These are phyloP conservation scores for Troides oblongomaculatus DNA, from an alignment of 2,888 invertebrate species.

Conservation along the genomic window DNA sequence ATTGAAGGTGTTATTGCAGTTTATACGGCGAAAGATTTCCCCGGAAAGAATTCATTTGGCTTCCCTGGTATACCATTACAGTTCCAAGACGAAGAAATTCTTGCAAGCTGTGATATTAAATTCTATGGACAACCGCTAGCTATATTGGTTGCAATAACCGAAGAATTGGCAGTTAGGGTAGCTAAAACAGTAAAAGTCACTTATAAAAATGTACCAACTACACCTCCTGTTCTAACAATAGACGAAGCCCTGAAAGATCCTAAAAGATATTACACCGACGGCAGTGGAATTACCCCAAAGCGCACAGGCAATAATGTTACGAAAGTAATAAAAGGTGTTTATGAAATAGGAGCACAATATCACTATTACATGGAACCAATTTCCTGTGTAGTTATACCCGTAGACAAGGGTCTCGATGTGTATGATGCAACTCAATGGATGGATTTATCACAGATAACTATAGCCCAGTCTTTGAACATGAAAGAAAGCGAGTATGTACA, in stretches of 20 bases:
- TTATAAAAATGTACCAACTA: constrained; percentile 64
- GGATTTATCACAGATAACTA: constrained; percentile 79
- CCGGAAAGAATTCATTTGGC: constrained; percentile 82
- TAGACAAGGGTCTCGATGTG: constrained; percentile 84
- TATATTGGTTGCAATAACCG: constrained; percentile 82
- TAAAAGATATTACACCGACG: constrained; percentile 45
- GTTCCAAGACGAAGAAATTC: constrained; percentile 71
- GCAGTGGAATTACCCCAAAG: constrained; percentile 47
- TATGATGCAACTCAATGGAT: constrained; percentile 83
- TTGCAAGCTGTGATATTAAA: constrained; percentile 76
- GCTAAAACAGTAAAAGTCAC: constrained; percentile 80
- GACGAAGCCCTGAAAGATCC: constrained; percentile 69
- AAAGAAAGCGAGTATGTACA: constrained; percentile 77
- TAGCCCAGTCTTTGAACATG: constrained; percentile 79
- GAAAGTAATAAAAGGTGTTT: constrained; percentile 78
- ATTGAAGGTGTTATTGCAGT: constrained; percentile 83
- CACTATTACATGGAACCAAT: constrained; percentile 88
- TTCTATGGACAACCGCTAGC: constrained; percentile 86
- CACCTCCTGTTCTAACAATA: constrained; percentile 60
- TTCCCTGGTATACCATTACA: constrained; percentile 54
- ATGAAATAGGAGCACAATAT: constrained; percentile 83
- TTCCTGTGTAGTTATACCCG: constrained; percentile 82
- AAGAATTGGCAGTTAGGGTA: constrained; percentile 76
- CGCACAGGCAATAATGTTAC: constrained; percentile 55
- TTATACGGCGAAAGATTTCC: constrained; percentile 83